Base-by-base conservation (phyloP, 2,797 vertebrate genomes). In the Xenops minutus region DNA sequence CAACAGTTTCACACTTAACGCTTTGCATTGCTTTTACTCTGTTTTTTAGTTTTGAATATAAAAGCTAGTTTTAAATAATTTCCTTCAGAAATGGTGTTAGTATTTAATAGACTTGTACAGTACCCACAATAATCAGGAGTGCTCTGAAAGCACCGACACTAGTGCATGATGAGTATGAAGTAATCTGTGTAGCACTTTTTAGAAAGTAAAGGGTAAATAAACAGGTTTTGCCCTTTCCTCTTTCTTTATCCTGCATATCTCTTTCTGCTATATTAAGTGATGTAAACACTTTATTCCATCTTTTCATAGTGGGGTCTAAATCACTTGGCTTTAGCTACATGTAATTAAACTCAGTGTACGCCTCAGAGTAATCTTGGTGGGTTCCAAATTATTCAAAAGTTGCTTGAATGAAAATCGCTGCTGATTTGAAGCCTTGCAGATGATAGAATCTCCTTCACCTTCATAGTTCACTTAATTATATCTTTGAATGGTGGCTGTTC, bases 331-430 rank as follows among this genome's bases (percentile, higher is more conserved):
- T 85, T 54, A 77, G 62, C 80, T 79, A 23, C 1, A 4, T 69
- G 66, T 79, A 97, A 95, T 78, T 94, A 59, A 94, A 91, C 55
- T 85, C 84, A 46, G 89, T 77, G 51, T 84, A 94, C 76, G 92
- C 83, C 54, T 87, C 29, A 56, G 55, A 96, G 77, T 85, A 95
- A 74, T 92, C 54, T 69, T 79, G 73, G 19, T 63, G 52, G 36
- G 52, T 92, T 85, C 51, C 72, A 78, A 63, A 78, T 72, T 91
- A 43, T 68, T 75, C 44, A 67, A 6, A 90, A 61, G 32, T 96
- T 83, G 30, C 52, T 95, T 92, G 68, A 94, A 66, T 68, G 26
- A 73, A 86, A 89, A 77, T 89, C 5, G 5, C 44, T 79, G 52
- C 30, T 88, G 51, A 34, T 92, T 89, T 36, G 17, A 92, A 92